phyloP scores from a whole-genome alignment of 2,113 vertebrate species.

The Danionella cerebrum region DNA sequence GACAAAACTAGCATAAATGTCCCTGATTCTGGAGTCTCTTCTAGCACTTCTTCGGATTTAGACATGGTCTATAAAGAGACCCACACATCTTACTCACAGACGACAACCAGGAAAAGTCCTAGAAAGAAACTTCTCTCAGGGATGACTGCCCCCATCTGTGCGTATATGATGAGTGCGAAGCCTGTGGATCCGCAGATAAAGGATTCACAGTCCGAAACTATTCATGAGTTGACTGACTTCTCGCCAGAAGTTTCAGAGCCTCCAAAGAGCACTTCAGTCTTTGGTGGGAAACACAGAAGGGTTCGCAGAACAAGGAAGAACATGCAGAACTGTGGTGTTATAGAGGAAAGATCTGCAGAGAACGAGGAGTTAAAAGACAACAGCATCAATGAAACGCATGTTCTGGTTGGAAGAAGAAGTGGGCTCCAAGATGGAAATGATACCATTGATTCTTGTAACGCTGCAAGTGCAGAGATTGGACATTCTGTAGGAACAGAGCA shows the following conservation, averaged over 20 bases:
- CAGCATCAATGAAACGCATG: background rate
- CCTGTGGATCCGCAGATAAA: background rate
- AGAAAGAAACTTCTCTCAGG: background rate
- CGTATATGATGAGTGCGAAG: background rate
- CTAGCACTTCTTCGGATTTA: background rate
- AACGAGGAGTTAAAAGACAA: background rate
- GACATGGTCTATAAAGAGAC: background rate
- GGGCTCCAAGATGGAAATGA: background rate
- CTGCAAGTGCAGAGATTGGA: background rate
- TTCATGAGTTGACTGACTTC: background rate
- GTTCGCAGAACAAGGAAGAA: background rate
- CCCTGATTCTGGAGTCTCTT: background rate
- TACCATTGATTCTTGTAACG: background rate
- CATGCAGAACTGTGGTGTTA: background rate
- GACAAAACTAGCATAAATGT: background rate
- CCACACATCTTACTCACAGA: background rate
- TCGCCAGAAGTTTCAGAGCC: background rate
- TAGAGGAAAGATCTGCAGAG: background rate
- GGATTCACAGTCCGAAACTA: background rate
- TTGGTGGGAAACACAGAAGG: background rate
- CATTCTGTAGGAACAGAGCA: too few relatives aligned
- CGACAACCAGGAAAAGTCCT: slow-evolving; percentile 1
- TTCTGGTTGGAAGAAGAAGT: background rate
- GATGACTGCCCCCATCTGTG: background rate
- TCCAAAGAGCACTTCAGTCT: background rate